These are phyloP conservation scores for Varecia variegata DNA, from an alignment of 2,797 vertebrate species.

Conservation along the genomic window DNA sequence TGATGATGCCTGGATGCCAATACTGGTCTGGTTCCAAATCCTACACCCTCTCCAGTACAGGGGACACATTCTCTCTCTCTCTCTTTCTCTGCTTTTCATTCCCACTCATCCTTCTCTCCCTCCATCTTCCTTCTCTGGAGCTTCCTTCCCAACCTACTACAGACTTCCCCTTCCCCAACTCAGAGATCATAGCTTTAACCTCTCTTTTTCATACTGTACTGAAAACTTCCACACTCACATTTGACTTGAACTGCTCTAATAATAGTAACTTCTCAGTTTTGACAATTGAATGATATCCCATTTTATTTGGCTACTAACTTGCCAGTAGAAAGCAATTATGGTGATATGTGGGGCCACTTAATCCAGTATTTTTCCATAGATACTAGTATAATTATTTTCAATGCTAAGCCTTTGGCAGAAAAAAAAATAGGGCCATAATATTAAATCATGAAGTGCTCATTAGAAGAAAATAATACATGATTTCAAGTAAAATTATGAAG, in stretches of 20 bases:
- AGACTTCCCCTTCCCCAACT: neutral
- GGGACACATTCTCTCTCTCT: no score
- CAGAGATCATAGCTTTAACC: neutral
- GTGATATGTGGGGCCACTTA: slow-evolving; percentile 53
- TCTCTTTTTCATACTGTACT: neutral
- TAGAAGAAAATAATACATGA: slow-evolving; percentile 66
- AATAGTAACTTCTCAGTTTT: slow-evolving; percentile 43
- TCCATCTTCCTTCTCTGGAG: neutral
- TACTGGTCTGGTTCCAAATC: neutral
- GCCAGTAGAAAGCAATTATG: slow-evolving; percentile 56
- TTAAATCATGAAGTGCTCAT: slow-evolving; percentile 62
- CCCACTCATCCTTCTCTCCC: neutral
- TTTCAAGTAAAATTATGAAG: slow-evolving; percentile 68
- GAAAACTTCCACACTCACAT: neutral
- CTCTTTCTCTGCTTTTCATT: neutral
- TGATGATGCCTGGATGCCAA: neutral
- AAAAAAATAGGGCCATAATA: slow-evolving; percentile 49
- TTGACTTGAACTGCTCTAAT: neutral
- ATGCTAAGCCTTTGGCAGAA: slow-evolving; percentile 16
- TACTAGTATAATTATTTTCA: slow-evolving; percentile 59
- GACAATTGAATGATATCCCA: slow-evolving; percentile 52
- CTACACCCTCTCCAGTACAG: neutral
- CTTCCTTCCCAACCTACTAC: neutral
- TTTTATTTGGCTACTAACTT: slow-evolving; percentile 70
- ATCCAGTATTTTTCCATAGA: slow-evolving; percentile 63